These are phyloP conservation scores for Xiphophorus hellerii DNA, from an alignment of 2,113 vertebrate genomes.

Conservation along the genomic window DNA sequence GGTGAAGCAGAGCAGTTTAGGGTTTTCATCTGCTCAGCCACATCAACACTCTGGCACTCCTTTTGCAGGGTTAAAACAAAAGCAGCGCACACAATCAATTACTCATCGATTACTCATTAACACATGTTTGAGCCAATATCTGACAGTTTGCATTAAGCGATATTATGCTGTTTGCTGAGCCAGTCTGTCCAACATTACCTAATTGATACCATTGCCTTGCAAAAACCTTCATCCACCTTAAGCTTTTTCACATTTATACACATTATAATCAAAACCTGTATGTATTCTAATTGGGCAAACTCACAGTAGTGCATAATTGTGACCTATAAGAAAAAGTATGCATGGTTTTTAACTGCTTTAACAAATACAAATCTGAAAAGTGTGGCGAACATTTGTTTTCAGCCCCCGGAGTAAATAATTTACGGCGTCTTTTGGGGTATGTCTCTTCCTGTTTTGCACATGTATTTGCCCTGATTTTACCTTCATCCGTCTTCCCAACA, in stretches of 20 bases:
- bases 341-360: background rate
- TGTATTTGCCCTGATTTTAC: too few species aligned
- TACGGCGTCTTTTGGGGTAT: background rate
- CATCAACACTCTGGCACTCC: background rate
- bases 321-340: background rate
- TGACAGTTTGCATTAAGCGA: background rate
- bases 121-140: background rate
- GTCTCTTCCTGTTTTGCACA: too few species aligned
- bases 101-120: too few species aligned
- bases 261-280: too few species aligned
- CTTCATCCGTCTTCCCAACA: too few species aligned
- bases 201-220: background rate
- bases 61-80: background rate
- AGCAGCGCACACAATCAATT: too few species aligned
- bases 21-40: background rate
- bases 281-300: too few species aligned
- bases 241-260: background rate
- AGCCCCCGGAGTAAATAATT: background rate
- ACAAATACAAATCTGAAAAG: background rate
- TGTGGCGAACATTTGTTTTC: background rate
- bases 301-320: background rate
- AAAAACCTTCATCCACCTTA: background rate
- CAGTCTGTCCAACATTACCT: background rate
- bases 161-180: background rate
- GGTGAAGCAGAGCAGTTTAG: background rate